phyloP scores from a whole-genome alignment of 2,888 invertebrate genomes.

The Anorthoa munda region DNA sequence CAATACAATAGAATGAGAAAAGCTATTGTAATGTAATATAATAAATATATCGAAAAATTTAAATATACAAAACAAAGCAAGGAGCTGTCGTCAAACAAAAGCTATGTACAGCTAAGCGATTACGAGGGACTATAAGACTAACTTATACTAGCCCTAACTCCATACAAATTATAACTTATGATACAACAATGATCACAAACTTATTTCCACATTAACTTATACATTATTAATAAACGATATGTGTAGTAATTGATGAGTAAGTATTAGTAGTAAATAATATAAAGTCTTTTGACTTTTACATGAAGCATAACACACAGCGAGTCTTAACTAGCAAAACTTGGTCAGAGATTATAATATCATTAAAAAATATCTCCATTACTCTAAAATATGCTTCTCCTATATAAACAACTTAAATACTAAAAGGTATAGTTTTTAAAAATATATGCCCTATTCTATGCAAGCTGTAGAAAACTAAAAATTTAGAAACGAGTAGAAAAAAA shows the following conservation, averaged over 20 bases:
- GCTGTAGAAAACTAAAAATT: slow-evolving; percentile 49
- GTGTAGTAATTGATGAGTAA: slow-evolving; percentile 87
- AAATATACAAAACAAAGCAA: slow-evolving; percentile 74
- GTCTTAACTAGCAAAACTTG: slow-evolving; percentile 88
- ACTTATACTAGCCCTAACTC: slow-evolving; percentile 70
- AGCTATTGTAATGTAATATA: slow-evolving; percentile 70
- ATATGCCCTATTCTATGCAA: slow-evolving; percentile 52
- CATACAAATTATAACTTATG: slow-evolving; percentile 79
- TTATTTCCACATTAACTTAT: slow-evolving; percentile 78
- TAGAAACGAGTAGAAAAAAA: slow-evolving; percentile 25
- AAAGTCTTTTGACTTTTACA: slow-evolving; percentile 72
- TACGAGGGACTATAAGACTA: slow-evolving; percentile 72
- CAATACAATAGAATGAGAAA: slow-evolving; percentile 75
- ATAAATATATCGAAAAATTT: slow-evolving; percentile 82
- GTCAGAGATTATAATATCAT: slow-evolving; percentile 70
- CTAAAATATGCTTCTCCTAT: slow-evolving; percentile 60
- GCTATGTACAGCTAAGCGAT: slow-evolving; percentile 73
- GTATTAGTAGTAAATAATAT: slow-evolving; percentile 80
- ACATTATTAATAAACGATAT: slow-evolving; percentile 80
- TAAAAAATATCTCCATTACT: slow-evolving; percentile 64
- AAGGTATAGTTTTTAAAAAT: slow-evolving; percentile 49
- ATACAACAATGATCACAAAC: slow-evolving; percentile 82
- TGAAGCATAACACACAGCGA: slow-evolving; percentile 86
- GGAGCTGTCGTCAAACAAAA: slow-evolving; percentile 70
- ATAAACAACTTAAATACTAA: slow-evolving; percentile 59